Conservation (phyloP, 2,113 vertebrate genomes). For the Brachionichthys hirsutus region DNA sequence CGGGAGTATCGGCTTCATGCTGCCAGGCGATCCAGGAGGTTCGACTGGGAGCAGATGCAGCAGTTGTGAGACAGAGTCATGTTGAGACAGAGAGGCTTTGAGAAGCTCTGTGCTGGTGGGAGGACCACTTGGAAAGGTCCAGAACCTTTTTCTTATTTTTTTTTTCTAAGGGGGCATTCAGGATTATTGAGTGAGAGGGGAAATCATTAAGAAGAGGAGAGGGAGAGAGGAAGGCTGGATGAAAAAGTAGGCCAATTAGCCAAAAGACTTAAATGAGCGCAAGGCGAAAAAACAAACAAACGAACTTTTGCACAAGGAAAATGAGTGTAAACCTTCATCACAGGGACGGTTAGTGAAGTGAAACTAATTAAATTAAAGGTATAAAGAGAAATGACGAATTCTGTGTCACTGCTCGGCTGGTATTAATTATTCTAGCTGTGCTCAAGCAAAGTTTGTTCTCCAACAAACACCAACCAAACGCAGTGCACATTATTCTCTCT, state of each 20-base stretch:
- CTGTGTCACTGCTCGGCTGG: neutral
- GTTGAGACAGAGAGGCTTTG: conserved; percentile 57
- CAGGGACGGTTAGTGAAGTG: neutral
- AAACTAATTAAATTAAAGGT: conserved; percentile 1
- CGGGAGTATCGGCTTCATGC: conserved; percentile 46
- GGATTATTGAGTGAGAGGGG: conserved; percentile 52
- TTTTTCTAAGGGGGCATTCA: conserved; percentile 54
- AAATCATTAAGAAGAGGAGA: conserved; percentile 54
- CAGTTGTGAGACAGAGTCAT: conserved; percentile 59
- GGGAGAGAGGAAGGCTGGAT: conserved; percentile 36
- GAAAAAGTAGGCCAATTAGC: conserved; percentile 21
- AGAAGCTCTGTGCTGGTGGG: conserved; percentile 50
- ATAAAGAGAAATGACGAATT: neutral
- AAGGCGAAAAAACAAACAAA: conserved; percentile 20
- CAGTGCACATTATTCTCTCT: too few species aligned
- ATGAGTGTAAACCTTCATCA: conserved; percentile 7
- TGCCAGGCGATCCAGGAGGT: conserved; percentile 63
- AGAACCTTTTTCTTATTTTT: too few species aligned
- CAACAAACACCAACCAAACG: too few species aligned
- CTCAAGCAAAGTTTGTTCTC: neutral
- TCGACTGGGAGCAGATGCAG: conserved; percentile 71
- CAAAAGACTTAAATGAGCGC: conserved; percentile 22
- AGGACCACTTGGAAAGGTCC: conserved; percentile 59
- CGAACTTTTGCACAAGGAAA: conserved; percentile 1
- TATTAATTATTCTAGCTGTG: neutral